Evolutionary conservation across 64 coral and sea anemone species (phyloP).

Genomic region (Anthopleura sola): DNA sequence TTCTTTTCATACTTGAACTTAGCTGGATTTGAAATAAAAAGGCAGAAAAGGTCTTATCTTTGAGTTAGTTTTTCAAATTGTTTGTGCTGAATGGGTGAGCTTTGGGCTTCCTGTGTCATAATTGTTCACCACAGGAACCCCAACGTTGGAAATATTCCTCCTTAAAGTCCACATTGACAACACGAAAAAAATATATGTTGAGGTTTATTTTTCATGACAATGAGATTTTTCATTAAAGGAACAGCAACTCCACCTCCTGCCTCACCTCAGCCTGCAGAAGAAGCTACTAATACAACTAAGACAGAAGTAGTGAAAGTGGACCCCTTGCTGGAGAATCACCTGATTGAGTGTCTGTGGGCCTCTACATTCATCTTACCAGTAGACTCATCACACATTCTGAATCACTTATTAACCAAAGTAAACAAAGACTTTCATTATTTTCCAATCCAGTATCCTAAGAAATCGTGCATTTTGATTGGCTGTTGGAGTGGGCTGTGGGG

Average conservation of each 20-base stretch:
- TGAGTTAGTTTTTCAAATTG: background rate
- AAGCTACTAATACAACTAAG: background rate
- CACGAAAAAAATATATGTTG: too few species aligned
- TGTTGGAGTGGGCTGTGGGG: too few species aligned
- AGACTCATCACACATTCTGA: constrained; percentile 37
- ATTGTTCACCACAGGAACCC: background rate
- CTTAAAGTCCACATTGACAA: too few species aligned
- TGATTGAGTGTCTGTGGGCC: constrained; percentile 45
- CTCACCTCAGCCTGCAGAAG: constrained; percentile 17
- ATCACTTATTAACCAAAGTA: constrained; percentile 20
- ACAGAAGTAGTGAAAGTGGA: constrained; percentile 56
- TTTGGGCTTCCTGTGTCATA: background rate
- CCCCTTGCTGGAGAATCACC: constrained; percentile 38
- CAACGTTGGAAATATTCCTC: background rate
- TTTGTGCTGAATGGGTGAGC: background rate
- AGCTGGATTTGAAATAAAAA: background rate
- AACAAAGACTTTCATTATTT: background rate
- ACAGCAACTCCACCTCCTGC: constrained; percentile 44
- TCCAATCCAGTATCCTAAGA: too few species aligned
- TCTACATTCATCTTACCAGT: constrained; percentile 47
- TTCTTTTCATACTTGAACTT: too few species aligned
- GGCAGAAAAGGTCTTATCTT: background rate
- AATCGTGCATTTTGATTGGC: too few species aligned
- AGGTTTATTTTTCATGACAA: background rate
- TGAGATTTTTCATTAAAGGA: background rate